These are phyloP conservation scores for Pandemis cinnamomeana DNA, from an alignment of 2,888 invertebrate genomes.

Conservation along the genomic window DNA sequence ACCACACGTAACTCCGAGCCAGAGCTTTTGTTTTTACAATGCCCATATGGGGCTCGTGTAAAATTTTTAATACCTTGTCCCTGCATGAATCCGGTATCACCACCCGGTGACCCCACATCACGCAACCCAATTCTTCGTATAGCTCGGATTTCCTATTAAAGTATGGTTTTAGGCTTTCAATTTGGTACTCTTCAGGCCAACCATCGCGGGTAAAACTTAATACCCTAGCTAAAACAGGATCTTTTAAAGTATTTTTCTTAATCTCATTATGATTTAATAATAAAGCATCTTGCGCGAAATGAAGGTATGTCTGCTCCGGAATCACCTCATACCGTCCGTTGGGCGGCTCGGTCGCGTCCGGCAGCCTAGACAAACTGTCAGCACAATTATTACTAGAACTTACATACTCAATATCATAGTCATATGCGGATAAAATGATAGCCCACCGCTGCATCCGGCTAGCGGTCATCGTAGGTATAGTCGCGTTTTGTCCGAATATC, in stretches of 20 bases:
- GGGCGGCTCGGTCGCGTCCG: neutral
- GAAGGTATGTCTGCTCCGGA: constrained; percentile 42
- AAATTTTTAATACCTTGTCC: no score
- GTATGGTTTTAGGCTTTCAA: constrained; percentile 42
- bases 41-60: no score
- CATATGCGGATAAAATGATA: no score
- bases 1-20: no score
- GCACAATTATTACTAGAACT: no score
- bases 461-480: constrained; percentile 7
- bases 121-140: constrained; percentile 36
- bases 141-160: constrained; percentile 33
- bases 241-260: constrained; percentile 28
- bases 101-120: constrained; percentile 44
- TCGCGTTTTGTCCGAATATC: constrained; percentile 14
- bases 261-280: constrained; percentile 39
- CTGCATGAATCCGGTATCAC: neutral
- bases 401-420: constrained; percentile 25
- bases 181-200: constrained; percentile 43
- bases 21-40: no score
- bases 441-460: constrained; percentile 36
- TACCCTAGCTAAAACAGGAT: constrained; percentile 42
- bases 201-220: constrained; percentile 43
- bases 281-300: constrained; percentile 41
- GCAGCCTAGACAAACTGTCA: neutral
- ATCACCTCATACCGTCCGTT: neutral